Evolutionary conservation across 2,113 vertebrate species (phyloP), one percentile per base, ranked within the genome.

Genomic region (Polyodon spathula): DNA sequence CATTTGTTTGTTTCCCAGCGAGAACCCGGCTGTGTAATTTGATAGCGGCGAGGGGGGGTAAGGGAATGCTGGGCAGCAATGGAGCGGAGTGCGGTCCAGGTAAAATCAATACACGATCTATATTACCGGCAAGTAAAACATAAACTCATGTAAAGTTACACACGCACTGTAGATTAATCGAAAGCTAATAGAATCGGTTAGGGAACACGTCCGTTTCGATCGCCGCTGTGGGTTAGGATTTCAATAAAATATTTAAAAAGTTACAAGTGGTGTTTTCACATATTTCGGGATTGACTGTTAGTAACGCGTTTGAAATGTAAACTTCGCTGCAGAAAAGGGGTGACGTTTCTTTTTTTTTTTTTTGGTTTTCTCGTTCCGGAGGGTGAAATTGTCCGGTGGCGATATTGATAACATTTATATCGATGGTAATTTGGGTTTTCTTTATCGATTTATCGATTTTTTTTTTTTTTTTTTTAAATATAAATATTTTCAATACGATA

Each of bases 1-100:
- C 77, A 75, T 78, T 83, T 78, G 77, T 86, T 82, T 83, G 76
- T 68, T 80, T 81, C 78, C 74, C 81, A 81, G 84, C 74, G 79
- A 67, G 81, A 81, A 78, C 86, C 84, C 86, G 85, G 82, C 79
- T 81, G 84, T 83, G 86, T 78, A 87, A 87, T 76, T 78, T 78
- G 86, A 87, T 81, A 84, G 83, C 78, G 77, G 78, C 76, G 59
- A 60, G 64, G 52, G 61, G 63, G 72, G 65, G 61, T 81, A 74
- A 82, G 86, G 86, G 86, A 87, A 88, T 88, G 86, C 77, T 72
- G 81, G 80, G 77, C 79, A 73, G 86, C 85, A 79, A 88, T 88
- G 86, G 86, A 88, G 83, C 85, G 84, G 79, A 88, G 84, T 83
- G 81, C 79, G 66, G 84, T 86, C 74, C 86, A 88, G 86, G 86